These are phyloP conservation scores for Dolomedes plantarius DNA, from an alignment of 2,888 invertebrate genomes.

Conservation along the genomic window DNA sequence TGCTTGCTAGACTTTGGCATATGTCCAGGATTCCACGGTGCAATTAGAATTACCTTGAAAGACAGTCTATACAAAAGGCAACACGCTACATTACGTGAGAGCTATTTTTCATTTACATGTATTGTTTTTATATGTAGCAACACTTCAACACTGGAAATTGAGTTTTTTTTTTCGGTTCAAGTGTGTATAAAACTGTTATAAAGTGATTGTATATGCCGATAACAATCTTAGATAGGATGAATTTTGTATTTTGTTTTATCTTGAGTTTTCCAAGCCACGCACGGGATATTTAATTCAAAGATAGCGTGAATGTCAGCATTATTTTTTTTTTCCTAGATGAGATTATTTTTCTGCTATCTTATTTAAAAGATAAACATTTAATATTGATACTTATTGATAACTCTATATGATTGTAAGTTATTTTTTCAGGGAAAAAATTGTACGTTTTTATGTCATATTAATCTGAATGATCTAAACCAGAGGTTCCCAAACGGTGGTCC, in stretches of 20 bases:
- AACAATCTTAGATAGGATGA: neutral
- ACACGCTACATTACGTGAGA: constrained; percentile 1
- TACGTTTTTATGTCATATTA: no score
- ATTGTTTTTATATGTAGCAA: neutral
- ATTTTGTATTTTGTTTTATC: neutral
- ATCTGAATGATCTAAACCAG: no score
- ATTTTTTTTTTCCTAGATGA: no score
- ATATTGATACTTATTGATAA: no score
- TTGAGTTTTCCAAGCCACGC: neutral
- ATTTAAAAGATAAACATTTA: no score
- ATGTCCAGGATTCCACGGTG: neutral
- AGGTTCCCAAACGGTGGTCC: no score
- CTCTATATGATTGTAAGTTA: no score
- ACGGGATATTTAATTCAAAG: neutral
- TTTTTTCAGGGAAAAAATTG: no score
- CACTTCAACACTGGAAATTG: neutral
- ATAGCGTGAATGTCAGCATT: no score
- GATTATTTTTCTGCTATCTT: no score
- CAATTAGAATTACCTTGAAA: neutral
- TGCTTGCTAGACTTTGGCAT: neutral
- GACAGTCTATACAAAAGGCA: neutral
- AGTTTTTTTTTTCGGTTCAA: neutral
- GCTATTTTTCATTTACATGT: neutral
- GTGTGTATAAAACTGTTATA: neutral
- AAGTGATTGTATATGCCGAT: neutral